A percentile compares a stretch with the other conserved stretches of the same genome.
These are phyloP conservation scores for Gnathonemus longibarbis DNA, from an alignment of 2,113 vertebrate species.

Conservation along the genomic window DNA sequence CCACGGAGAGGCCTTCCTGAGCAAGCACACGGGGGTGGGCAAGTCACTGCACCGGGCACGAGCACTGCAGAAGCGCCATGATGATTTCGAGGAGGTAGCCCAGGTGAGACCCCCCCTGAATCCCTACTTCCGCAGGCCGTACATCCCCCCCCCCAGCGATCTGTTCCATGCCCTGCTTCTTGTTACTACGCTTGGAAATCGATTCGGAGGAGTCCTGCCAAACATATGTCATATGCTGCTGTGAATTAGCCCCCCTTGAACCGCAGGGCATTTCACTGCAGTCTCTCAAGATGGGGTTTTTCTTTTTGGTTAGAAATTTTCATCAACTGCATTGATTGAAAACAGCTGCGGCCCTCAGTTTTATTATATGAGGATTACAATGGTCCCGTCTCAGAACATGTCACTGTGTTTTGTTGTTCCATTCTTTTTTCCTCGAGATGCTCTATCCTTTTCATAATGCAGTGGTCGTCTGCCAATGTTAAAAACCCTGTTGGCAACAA, in stretches of 20 bases:
- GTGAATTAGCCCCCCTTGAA: slow-evolving; percentile 3
- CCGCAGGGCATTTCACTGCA: neutral
- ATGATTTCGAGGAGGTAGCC: slow-evolving; percentile 78
- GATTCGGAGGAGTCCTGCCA: neutral
- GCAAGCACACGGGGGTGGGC: slow-evolving; percentile 76
- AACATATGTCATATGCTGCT: neutral
- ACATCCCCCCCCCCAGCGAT: neutral
- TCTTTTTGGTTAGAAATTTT: neutral
- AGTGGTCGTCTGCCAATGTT: neutral
- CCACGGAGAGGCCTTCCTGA: slow-evolving; percentile 75
- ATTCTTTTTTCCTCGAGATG: neutral
- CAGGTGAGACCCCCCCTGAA: slow-evolving; percentile 57
- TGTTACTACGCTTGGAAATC: neutral
- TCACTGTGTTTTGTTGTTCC: neutral
- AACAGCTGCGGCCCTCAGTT: neutral
- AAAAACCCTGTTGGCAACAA: neutral
- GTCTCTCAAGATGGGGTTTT: neutral
- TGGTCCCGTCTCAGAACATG: neutral
- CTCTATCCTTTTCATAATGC: neutral
- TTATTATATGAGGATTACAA: neutral
- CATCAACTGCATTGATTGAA: slow-evolving; percentile 17
- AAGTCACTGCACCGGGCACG: slow-evolving; percentile 74
- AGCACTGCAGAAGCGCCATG: slow-evolving; percentile 71
- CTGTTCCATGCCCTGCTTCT: neutral
- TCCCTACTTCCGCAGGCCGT: neutral